Evolutionary conservation across 1,140 invertebrate genomes (phyloP), one percentile per base, ranked within the genome.

Genomic region (Pararge aegeria): DNA sequence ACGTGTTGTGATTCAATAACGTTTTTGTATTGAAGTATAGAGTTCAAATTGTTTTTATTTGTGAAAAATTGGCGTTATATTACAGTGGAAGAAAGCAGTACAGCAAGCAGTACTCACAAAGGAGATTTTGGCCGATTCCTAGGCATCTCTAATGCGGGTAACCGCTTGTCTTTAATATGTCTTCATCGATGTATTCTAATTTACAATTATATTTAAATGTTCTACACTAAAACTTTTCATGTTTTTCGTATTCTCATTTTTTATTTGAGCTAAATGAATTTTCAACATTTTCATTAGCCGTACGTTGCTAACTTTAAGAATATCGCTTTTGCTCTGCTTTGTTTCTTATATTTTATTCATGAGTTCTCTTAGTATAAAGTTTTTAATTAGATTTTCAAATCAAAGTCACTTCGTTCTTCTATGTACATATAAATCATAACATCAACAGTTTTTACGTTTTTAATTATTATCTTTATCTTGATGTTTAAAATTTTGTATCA

Each of bases 81-180:
- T 86, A 54, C 84, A 87, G 84, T 87, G 73, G 87, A 87, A 53
- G 87, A 89, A 73, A 74, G 80, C 75, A 73, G 84, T 70, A 61
- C 78, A 55, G 64, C 77, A 72, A 80, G 79, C 70, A 84, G 83
- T 67, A 80, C 77, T 64, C 72, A 87, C 66, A 84, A 92, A 83
- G 91, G 91, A 81, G 92, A 93, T 73, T 92, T 92, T 82, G 93
- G 93, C 89, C 94, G 94, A 86, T 95, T 94, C 90, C 92, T 95
- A 90, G 91, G 93, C 81, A 92, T 95, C 86, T 94, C 93, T 75
- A 93, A 92, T 77, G 90, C 91, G 89, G 92, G 92, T 93, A 93
- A 92, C 87, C 84, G 87, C 87, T 85, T 73, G 48, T 70, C 68
- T 63, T 78, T 78, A 66, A 74, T 60, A 56, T 74, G 48, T 75